Base-by-base conservation (phyloP, 2,113 vertebrate species). In the Axis porcinus region DNA sequence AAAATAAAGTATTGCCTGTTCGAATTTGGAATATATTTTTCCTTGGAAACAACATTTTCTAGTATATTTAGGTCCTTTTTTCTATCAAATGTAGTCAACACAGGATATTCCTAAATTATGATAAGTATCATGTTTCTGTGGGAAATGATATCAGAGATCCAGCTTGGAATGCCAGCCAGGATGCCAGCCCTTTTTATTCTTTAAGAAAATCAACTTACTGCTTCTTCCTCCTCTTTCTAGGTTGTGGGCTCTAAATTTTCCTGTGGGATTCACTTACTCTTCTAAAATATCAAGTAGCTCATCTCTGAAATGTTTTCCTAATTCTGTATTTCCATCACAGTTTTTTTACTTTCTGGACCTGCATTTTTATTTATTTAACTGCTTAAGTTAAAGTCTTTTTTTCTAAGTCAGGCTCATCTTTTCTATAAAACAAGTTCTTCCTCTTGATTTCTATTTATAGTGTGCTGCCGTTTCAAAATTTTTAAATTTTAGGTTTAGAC, bases 1-100 rank as follows among this genome's bases (percentile, higher is more conserved):
- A 67, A 30, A 96, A 14, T 60, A 36, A 36, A 96, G 17, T 55
- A 33, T 95, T 94, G 40, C 25, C n/a, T 78, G 25, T 95, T 92
- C 50, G 52, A 60, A 92, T 90, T 95, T 92, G 64, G 50, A 93
- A 52, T 76, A 11, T 45, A 67, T 36, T 54, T 95, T 89, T 67
- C 70, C 4, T 94, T 96, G 43, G 50, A 87, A 95, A 86, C 54
- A 94, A 58, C 64, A 28, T 91, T 96, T 91, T 93, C 58, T 62
- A 54, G 62, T 91, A 91, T 84, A 82, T 76, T 58, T 83, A 89
- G 43, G 27, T 81, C 7, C 54, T 14, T 43, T 74, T 92, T 97
- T 95, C 2, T 1, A 92, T 94, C 14, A 91, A n/a, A 36, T 91
- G 43, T 89, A 94, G 67, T 89, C 58, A 84, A 36, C 30, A 16